These are phyloP conservation scores for Ranitomeya imitator DNA, from an alignment of 2,113 vertebrate genomes.

Conservation along the genomic window DNA sequence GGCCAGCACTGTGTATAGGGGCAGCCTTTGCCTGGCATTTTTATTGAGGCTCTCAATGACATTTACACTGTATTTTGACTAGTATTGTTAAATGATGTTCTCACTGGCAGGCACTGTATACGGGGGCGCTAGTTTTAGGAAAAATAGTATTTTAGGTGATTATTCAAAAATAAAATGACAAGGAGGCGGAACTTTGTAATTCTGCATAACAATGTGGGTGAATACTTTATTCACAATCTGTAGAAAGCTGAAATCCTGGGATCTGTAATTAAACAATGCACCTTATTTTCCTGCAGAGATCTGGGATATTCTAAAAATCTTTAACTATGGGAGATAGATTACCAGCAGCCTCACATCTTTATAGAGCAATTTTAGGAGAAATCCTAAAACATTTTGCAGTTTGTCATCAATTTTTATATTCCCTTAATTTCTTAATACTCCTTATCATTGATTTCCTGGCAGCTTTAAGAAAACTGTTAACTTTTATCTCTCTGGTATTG, in stretches of 20 bases:
- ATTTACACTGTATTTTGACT: neutral
- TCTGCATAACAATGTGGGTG: neutral
- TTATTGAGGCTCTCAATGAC: too few relatives aligned
- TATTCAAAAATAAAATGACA: neutral
- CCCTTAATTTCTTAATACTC: constrained; percentile 57
- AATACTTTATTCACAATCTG: neutral
- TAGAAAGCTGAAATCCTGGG: neutral
- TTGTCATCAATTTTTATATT: constrained; percentile 54
- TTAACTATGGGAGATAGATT: constrained; percentile 34
- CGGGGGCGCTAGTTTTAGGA: too few relatives aligned
- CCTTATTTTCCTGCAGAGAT: neutral
- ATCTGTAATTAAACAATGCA: neutral
- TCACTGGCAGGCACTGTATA: neutral
- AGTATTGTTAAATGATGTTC: neutral
- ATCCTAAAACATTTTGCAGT: constrained; percentile 42
- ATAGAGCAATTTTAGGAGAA: constrained; percentile 38
- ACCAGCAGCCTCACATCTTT: constrained; percentile 34
- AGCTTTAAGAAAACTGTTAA: constrained; percentile 46
- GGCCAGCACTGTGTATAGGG: neutral
- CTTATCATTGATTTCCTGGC: constrained; percentile 55
- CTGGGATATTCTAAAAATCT: neutral
- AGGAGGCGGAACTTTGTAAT: neutral
- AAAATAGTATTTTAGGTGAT: too few relatives aligned
- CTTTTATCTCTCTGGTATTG: constrained; percentile 36
- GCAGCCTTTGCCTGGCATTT: neutral